phyloP scores from a whole-genome alignment of 2,888 invertebrate genomes.

The Ectobius pallidus region DNA sequence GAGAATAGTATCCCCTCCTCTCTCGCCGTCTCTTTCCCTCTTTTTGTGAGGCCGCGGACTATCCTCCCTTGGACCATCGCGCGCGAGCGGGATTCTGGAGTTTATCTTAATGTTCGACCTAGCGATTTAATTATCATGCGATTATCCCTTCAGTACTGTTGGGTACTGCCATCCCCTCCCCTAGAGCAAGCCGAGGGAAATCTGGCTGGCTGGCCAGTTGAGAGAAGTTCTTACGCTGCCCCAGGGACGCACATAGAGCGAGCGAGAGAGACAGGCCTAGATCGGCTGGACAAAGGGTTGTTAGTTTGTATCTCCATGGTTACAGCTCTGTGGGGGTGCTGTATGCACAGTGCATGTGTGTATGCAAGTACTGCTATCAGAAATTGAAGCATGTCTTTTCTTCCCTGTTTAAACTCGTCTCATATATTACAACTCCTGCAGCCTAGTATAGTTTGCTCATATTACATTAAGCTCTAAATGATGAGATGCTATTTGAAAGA shows the following conservation, averaged over 20 bases:
- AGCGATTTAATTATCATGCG: constrained; percentile 44
- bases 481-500: too few relatives aligned
- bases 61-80: background rate
- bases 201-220: constrained; percentile 33
- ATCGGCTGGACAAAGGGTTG: constrained; percentile 41
- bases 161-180: background rate
- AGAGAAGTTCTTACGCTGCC: constrained; percentile 41
- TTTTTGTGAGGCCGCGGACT: background rate
- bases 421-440: too few relatives aligned
- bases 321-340: constrained; percentile 11
- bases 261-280: background rate
- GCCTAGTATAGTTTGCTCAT: too few relatives aligned
- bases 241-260: constrained; percentile 36
- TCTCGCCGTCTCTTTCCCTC: constrained; percentile 6
- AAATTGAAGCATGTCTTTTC: background rate
- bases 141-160: constrained; percentile 36
- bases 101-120: constrained; percentile 43
- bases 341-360: constrained; percentile 11
- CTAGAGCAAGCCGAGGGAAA: background rate
- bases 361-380: background rate
- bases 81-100: background rate
- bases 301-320: constrained; percentile 39
- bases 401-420: background rate
- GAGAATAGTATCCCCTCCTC: constrained; percentile 27
- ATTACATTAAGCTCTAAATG: too few relatives aligned